These are phyloP conservation scores for Coracias cyanogaster DNA, from an alignment of 2,797 vertebrate species.

Conservation along the genomic window DNA sequence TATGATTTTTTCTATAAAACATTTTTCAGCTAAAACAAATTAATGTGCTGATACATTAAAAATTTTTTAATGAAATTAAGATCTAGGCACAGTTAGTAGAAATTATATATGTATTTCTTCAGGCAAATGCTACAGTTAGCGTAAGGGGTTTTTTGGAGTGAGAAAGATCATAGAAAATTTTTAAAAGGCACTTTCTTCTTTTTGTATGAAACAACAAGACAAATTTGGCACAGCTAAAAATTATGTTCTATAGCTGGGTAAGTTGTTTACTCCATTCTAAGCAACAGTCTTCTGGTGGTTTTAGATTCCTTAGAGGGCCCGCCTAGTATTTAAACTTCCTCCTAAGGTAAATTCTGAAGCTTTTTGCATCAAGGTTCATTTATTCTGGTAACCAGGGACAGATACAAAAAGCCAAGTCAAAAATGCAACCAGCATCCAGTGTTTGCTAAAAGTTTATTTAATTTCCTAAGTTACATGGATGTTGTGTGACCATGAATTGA, in stretches of 20 bases:
- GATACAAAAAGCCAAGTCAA: neutral
- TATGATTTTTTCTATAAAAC: neutral
- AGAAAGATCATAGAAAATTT: neutral
- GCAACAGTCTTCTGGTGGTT: neutral
- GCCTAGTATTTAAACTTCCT: neutral
- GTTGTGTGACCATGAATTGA: neutral
- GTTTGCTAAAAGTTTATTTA: neutral
- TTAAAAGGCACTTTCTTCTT: neutral
- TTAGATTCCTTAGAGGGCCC: neutral
- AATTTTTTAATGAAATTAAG: neutral
- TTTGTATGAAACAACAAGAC: neutral
- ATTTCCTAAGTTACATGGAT: neutral
- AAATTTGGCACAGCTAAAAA: neutral
- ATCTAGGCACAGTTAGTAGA: neutral
- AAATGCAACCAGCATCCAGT: neutral
- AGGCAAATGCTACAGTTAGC: neutral
- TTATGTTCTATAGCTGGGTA: neutral
- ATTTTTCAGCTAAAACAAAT: neutral
- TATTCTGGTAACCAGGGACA: neutral
- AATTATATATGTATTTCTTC: neutral
- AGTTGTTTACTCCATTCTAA: neutral
- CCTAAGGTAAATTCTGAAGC: neutral
- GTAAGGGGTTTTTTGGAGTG: neutral
- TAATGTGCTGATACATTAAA: neutral
- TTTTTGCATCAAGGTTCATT: neutral